These are phyloP conservation scores for Cosmopolites sordidus DNA, from an alignment of 2,888 invertebrate species.

Conservation along the genomic window DNA sequence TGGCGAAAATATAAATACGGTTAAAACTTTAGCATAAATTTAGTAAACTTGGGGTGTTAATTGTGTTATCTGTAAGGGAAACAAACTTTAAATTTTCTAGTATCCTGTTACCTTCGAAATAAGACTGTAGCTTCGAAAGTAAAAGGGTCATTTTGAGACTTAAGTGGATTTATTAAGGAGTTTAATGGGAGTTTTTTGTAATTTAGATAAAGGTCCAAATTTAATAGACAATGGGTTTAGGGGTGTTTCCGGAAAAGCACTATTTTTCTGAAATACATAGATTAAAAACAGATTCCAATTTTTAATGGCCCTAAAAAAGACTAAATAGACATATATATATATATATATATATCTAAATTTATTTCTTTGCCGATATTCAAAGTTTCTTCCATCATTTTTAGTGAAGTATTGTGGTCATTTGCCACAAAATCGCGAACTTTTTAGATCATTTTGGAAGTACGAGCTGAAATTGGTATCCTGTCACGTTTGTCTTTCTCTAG, in stretches of 20 bases:
- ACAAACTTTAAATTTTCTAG: constrained; percentile 20
- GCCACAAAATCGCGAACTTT: too few species aligned
- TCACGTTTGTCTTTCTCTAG: too few species aligned
- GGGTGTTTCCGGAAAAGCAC: neutral
- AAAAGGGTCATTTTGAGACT: constrained; percentile 9
- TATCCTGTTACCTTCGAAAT: constrained; percentile 13
- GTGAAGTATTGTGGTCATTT: too few species aligned
- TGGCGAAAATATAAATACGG: constrained; percentile 24
- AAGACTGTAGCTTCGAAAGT: constrained; percentile 6
- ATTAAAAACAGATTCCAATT: too few species aligned
- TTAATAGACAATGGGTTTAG: neutral
- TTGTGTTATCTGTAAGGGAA: constrained; percentile 20
- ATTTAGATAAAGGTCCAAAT: neutral
- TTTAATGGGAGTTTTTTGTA: constrained; percentile 7
- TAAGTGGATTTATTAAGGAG: constrained; percentile 3
- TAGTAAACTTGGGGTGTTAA: constrained; percentile 19
- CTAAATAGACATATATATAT: too few species aligned
- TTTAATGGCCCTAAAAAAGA: too few species aligned
- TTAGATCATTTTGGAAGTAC: too few species aligned
- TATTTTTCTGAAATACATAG: too few species aligned
- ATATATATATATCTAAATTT: too few species aligned
- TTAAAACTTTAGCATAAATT: constrained; percentile 27
- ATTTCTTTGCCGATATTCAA: too few species aligned
- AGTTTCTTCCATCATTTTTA: too few species aligned
- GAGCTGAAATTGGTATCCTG: too few species aligned